Percentiles rank a stretch among this genome's conserved stretches.
These are phyloP conservation scores for Diadophis punctatus DNA, from an alignment of 2,113 vertebrate genomes.

Conservation along the genomic window DNA sequence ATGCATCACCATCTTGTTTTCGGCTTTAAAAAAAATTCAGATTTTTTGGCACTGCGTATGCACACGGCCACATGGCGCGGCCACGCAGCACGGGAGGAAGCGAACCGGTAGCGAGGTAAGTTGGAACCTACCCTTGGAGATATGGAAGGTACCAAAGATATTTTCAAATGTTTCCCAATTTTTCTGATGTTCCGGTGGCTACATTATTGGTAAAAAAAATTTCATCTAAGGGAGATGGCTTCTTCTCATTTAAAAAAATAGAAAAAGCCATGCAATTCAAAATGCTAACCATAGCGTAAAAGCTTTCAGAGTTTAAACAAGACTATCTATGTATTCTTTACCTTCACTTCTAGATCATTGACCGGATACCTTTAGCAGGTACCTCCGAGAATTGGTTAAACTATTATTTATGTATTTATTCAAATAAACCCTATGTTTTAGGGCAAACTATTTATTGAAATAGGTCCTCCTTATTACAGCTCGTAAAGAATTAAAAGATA, in stretches of 20 bases:
- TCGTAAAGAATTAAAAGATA: not conserved
- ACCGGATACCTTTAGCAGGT: not conserved
- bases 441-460: not conserved
- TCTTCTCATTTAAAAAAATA: not conserved
- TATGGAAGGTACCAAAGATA: not conserved
- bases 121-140: too few species aligned
- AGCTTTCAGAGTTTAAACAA: not conserved
- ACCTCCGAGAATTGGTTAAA: not conserved
- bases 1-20: too few species aligned
- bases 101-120: too few species aligned
- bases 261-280: not conserved
- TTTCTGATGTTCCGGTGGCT: not conserved
- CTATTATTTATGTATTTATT: not conserved
- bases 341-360: not conserved
- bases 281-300: not conserved
- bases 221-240: not conserved
- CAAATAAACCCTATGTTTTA: not conserved
- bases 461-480: not conserved
- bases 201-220: not conserved
- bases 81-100: too few species aligned
- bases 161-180: not conserved
- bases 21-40: too few species aligned
- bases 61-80: too few species aligned
- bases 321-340: not conserved
- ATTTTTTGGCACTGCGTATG: too few species aligned